A percentile compares a stretch with the other conserved stretches of the same genome.
Evolutionary conservation across 2,113 vertebrate genomes (phyloP).

Genomic region (Xyrauchen texanus): DNA sequence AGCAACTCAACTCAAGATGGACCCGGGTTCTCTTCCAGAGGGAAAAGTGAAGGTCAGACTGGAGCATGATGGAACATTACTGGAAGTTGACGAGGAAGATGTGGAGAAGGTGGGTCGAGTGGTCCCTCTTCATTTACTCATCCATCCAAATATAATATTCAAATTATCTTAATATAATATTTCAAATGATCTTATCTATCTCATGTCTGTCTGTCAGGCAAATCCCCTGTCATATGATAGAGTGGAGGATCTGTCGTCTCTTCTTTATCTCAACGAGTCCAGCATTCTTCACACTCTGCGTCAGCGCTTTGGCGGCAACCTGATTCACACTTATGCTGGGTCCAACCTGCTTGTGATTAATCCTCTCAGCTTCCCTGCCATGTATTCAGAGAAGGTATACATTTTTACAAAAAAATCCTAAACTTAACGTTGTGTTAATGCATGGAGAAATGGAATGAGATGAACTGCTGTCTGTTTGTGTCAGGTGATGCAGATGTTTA

Average conservation of each 20-base stretch:
- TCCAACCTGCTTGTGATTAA: slow-evolving; percentile 90
- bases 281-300: slow-evolving; percentile 90
- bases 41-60: slow-evolving; percentile 93
- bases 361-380: slow-evolving; percentile 87
- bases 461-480: neutral
- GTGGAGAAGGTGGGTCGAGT: slow-evolving; percentile 87
- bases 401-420: neutral
- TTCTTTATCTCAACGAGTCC: slow-evolving; percentile 95
- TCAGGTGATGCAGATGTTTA: slow-evolving; percentile 99
- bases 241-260: slow-evolving; percentile 87
- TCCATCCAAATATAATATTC: too few relatives aligned
- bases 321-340: slow-evolving; percentile 89
- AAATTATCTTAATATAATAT: too few relatives aligned
- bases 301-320: slow-evolving; percentile 89
- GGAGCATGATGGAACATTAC: slow-evolving; percentile 86
- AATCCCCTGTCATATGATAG: slow-evolving; percentile 89
- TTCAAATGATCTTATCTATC: neutral
- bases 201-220: slow-evolving; percentile 73
- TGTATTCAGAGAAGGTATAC: slow-evolving; percentile 96
- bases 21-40: slow-evolving; percentile 82
- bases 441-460: neutral
- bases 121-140: too few relatives aligned
- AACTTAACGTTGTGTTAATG: neutral
- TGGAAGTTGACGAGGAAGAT: slow-evolving; percentile 97
- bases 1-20: slow-evolving; percentile 88